Conservation (phyloP, 2,113 vertebrate species). For the Phylloscopus trochiloides region DNA sequence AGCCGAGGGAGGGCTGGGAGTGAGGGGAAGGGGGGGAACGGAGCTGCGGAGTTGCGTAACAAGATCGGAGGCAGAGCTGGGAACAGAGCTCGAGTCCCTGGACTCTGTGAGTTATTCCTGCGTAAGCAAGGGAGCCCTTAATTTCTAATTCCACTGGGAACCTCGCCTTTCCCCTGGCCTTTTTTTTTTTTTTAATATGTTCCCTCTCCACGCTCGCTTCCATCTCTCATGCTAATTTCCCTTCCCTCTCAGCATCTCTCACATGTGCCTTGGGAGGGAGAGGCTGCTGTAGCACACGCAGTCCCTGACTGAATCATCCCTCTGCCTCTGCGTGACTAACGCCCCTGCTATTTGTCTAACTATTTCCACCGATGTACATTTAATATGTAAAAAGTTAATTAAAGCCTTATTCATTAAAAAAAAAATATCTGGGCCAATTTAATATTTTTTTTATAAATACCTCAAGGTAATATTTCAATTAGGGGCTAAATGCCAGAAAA, state of each 20-base stretch:
- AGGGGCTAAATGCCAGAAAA: conserved; percentile 37
- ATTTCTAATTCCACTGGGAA: neutral
- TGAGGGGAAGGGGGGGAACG: accelerated
- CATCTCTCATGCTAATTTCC: conserved; percentile 39
- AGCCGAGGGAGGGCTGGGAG: neutral
- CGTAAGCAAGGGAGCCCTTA: neutral
- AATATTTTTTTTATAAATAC: conserved; percentile 29
- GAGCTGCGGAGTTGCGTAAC: neutral
- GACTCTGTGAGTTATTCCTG: neutral
- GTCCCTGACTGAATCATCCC: conserved; percentile 41
- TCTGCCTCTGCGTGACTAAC: conserved; percentile 11
- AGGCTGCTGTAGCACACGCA: neutral
- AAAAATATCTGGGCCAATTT: conserved; percentile 53
- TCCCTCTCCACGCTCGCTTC: neutral
- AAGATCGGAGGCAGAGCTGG: neutral
- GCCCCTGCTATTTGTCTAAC: conserved; percentile 45
- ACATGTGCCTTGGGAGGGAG: neutral
- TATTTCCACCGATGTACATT: conserved; percentile 6
- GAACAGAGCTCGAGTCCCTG: neutral
- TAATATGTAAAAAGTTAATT: conserved; percentile 67
- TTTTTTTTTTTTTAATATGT: neutral
- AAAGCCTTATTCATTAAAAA: conserved; percentile 51
- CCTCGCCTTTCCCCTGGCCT: neutral
- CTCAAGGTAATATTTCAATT: conserved; percentile 52
- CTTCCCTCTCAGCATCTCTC: conserved; percentile 30